Evolutionary conservation across 2,113 vertebrate species (phyloP).

Genomic region (Rhagologus leucostigma): DNA sequence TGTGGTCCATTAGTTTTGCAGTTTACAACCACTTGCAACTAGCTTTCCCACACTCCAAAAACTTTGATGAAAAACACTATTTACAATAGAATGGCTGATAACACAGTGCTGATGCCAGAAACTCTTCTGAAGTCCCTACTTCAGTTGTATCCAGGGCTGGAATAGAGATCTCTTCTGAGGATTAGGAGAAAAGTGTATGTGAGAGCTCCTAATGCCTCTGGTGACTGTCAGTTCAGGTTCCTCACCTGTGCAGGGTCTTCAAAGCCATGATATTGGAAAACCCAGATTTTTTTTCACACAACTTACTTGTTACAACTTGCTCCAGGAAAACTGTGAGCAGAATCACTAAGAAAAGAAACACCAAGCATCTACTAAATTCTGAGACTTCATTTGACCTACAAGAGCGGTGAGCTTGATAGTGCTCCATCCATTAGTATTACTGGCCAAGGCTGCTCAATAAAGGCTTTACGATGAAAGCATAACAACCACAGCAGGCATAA

Average conservation of each 20-base stretch:
- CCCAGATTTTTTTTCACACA: background rate
- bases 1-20: background rate
- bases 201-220: background rate
- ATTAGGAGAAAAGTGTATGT: background rate
- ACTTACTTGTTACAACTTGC: background rate
- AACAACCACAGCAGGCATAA: constrained; percentile 9
- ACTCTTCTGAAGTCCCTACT: background rate
- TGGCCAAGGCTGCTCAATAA: constrained; percentile 14
- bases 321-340: background rate
- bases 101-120: background rate
- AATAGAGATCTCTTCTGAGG: background rate
- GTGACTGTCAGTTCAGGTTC: background rate
- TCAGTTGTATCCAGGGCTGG: background rate
- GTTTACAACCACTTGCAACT: background rate
- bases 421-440: background rate
- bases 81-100: background rate
- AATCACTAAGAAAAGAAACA: background rate
- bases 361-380: background rate
- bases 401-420: background rate
- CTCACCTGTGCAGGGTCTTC: background rate
- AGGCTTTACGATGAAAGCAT: constrained; percentile 17
- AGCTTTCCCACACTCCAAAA: background rate
- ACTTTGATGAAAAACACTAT: background rate
- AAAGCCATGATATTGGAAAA: background rate
- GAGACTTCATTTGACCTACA: background rate